These are phyloP conservation scores for Drosophila lacteicornis DNA, from an alignment of 1,140 invertebrate species.

Conservation along the genomic window DNA sequence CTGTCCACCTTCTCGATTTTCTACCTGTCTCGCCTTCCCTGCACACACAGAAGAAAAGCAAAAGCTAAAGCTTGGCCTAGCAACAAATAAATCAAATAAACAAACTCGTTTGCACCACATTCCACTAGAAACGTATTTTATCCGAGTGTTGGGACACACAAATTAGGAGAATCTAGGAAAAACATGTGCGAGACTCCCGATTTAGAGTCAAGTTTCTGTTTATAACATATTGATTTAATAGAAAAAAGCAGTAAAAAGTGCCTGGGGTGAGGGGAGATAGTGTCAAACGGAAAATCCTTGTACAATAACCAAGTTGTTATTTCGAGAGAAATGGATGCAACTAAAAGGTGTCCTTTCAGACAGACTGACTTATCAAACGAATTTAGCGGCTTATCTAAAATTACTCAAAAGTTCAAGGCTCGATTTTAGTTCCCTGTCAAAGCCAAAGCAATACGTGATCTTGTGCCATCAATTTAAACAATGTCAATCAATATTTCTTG, in stretches of 20 bases:
- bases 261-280: too few species aligned
- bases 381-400: too few species aligned
- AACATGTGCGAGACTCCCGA: not conserved
- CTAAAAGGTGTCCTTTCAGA: too few species aligned
- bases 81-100: conserved; percentile 42
- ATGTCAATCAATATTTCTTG: too few species aligned
- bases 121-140: conserved; percentile 46
- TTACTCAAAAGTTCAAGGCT: too few species aligned
- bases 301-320: not conserved
- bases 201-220: conserved; percentile 14
- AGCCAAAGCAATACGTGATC: too few species aligned
- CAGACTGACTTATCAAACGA: too few species aligned
- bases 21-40: conserved; percentile 62
- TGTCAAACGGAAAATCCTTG: not conserved
- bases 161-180: conserved; percentile 19
- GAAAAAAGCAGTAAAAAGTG: not conserved
- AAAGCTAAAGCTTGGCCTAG: conserved; percentile 12
- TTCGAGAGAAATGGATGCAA: too few species aligned
- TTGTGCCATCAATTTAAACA: too few species aligned
- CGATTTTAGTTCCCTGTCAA: too few species aligned
- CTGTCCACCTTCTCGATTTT: conserved; percentile 23
- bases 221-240: conserved; percentile 36
- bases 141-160: conserved; percentile 1
- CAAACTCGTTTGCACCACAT: conserved; percentile 64
- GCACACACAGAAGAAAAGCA: conserved; percentile 8